Evolutionary conservation across 2,113 vertebrate genomes (phyloP).

Genomic region (Lamprotornis superbus): DNA sequence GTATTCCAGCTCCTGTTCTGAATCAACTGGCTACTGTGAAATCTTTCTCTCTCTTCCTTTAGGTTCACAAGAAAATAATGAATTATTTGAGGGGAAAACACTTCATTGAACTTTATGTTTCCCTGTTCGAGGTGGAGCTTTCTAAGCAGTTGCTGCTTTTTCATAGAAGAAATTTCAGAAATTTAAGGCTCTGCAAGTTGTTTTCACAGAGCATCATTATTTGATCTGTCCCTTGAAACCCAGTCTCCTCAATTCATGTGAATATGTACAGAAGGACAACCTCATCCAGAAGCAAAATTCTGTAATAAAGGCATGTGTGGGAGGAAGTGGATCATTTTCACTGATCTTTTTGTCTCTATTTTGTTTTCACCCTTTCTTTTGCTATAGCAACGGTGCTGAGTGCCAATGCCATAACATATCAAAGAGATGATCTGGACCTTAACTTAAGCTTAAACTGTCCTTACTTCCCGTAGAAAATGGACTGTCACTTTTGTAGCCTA

Average conservation of each 20-base stretch:
- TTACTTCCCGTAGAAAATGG: background rate
- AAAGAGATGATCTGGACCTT: background rate
- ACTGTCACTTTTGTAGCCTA: background rate
- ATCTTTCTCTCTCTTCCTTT: background rate
- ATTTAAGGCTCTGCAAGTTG: background rate
- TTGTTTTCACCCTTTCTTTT: background rate
- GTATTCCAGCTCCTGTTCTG: background rate
- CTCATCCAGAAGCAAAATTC: background rate
- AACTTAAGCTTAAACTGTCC: background rate
- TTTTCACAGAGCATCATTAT: background rate
- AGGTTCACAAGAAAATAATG: background rate
- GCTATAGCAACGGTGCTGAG: background rate
- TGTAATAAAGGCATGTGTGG: background rate
- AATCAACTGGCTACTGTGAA: background rate
- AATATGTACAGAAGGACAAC: background rate
- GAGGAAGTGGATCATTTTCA: background rate
- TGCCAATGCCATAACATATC: background rate
- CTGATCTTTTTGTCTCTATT: constrained; percentile 6
- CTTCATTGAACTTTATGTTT: background rate
- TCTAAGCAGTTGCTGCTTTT: background rate
- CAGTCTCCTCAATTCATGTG: background rate
- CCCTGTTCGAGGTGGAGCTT: background rate
- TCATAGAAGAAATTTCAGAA: background rate
- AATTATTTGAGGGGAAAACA: background rate
- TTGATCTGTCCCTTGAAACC: background rate